Conservation (phyloP, 1,140 invertebrate species). For the Scaptomyza montana region DNA sequence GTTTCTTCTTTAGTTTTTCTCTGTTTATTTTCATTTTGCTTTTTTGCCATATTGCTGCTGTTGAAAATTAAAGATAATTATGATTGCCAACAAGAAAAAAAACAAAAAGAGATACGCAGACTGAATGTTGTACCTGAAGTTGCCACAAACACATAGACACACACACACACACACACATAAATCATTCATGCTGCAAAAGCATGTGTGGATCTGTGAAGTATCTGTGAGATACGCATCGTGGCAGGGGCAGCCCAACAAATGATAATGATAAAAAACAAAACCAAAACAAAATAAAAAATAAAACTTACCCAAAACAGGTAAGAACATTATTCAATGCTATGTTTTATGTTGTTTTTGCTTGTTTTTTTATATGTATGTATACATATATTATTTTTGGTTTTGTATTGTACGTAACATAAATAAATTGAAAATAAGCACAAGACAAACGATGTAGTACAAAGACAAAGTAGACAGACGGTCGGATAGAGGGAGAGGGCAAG, state of each 20-base stretch:
- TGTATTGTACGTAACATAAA: slow-evolving; percentile 39
- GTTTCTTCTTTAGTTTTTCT: too few relatives aligned
- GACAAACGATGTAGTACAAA: slow-evolving; percentile 1
- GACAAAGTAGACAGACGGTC: neutral
- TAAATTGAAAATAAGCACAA: slow-evolving; percentile 44
- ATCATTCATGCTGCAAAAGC: slow-evolving; percentile 64
- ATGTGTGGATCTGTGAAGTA: slow-evolving; percentile 17
- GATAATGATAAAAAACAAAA: slow-evolving; percentile 63
- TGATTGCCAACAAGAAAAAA: slow-evolving; percentile 63
- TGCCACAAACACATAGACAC: slow-evolving; percentile 53
- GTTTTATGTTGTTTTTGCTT: slow-evolving; percentile 32
- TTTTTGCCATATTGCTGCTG: slow-evolving; percentile 23
- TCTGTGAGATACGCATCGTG: slow-evolving; percentile 61
- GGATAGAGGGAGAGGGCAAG: neutral
- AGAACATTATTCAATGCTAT: slow-evolving; percentile 61
- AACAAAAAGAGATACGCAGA: slow-evolving; percentile 15
- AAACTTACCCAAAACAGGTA: slow-evolving; percentile 60
- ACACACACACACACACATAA: slow-evolving; percentile 62
- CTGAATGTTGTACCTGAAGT: slow-evolving; percentile 42
- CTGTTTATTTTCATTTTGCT: neutral
- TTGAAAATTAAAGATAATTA: slow-evolving; percentile 74
- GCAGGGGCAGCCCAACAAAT: slow-evolving; percentile 59
- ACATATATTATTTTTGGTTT: neutral
- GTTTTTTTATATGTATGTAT: neutral
- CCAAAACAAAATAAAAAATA: slow-evolving; percentile 18